phyloP scores from a whole-genome alignment of 2,113 vertebrate species.

The Anguilla rostrata region DNA sequence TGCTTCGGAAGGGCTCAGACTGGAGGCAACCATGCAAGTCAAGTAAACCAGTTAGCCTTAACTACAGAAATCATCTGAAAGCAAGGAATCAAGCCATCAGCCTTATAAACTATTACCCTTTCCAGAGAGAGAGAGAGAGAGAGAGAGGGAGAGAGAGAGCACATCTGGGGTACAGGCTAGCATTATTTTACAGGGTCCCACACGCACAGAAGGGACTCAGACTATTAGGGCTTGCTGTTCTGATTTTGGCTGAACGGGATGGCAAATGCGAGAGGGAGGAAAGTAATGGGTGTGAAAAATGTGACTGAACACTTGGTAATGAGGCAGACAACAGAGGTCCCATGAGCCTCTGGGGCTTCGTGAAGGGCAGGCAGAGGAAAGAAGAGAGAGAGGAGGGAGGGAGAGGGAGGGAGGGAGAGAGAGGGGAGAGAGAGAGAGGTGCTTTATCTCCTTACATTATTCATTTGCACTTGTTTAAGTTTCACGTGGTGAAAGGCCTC shows the following conservation, averaged over 20 bases:
- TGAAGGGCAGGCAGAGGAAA: constrained; percentile 58
- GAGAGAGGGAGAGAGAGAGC: too few relatives aligned
- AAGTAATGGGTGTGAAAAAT: constrained; percentile 46
- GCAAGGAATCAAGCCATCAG: constrained; percentile 45
- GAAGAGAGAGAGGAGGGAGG: background rate
- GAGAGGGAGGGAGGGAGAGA: background rate
- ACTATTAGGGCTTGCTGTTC: too few relatives aligned
- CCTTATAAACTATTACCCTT: constrained; percentile 67
- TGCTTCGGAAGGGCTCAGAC: too few relatives aligned
- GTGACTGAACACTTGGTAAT: constrained; percentile 82
- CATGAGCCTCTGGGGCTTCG: constrained; percentile 80
- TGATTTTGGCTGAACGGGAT: too few relatives aligned
- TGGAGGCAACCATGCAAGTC: too few relatives aligned
- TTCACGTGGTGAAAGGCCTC: constrained; percentile 59
- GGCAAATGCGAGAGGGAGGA: background rate
- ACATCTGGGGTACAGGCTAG: too few relatives aligned
- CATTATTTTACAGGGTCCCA: too few relatives aligned
- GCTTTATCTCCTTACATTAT: constrained; percentile 73
- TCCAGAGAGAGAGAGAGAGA: too few relatives aligned
- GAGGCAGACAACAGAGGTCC: constrained; percentile 82
- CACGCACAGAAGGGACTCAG: too few relatives aligned
- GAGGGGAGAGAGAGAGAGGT: constrained; percentile 15
- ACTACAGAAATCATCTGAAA: background rate
- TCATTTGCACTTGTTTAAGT: constrained; percentile 75
- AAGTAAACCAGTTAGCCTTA: too few relatives aligned